Percentiles rank a stretch among this genome's conserved stretches.
phyloP scores from a whole-genome alignment of 2,888 invertebrate species.

The Eurytoma californica region DNA sequence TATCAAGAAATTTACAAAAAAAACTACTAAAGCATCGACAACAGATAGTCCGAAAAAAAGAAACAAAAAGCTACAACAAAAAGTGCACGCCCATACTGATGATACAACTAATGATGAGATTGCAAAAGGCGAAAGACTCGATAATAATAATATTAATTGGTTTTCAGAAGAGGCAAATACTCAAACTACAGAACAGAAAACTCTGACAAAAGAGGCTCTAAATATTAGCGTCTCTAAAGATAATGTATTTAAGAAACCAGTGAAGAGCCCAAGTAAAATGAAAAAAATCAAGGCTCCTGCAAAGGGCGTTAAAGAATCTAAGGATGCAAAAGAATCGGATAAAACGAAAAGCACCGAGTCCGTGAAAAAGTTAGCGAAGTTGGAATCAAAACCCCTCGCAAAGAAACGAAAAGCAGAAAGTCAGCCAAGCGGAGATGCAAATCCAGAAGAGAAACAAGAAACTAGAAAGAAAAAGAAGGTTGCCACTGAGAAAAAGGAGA shows the following conservation, averaged over 20 bases:
- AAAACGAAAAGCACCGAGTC: not conserved
- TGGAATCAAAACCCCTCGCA: not conserved
- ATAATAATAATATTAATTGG: not conserved
- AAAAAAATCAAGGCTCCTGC: not conserved
- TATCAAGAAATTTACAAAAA: not conserved
- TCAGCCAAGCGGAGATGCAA: not conserved
- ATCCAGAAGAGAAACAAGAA: not conserved
- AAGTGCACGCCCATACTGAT: not conserved
- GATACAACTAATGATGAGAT: not conserved
- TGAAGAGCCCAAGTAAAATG: not conserved
- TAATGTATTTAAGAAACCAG: no score
- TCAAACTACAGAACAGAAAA: not conserved
- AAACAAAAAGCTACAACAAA: not conserved
- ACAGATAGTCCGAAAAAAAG: not conserved
- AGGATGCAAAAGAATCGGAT: not conserved
- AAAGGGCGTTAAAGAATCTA: not conserved
- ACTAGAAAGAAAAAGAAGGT: constrained; percentile 9
- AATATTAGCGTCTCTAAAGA: not conserved
- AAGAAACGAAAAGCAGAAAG: constrained; percentile 27
- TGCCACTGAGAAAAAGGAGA: not conserved
- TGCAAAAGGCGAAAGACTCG: not conserved
- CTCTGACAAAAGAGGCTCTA: not conserved
- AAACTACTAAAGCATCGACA: not conserved
- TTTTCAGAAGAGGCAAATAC: not conserved
- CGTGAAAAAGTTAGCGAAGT: not conserved